Evolutionary conservation across 2,113 vertebrate genomes (phyloP).

Genomic region (Piprites chloris): DNA sequence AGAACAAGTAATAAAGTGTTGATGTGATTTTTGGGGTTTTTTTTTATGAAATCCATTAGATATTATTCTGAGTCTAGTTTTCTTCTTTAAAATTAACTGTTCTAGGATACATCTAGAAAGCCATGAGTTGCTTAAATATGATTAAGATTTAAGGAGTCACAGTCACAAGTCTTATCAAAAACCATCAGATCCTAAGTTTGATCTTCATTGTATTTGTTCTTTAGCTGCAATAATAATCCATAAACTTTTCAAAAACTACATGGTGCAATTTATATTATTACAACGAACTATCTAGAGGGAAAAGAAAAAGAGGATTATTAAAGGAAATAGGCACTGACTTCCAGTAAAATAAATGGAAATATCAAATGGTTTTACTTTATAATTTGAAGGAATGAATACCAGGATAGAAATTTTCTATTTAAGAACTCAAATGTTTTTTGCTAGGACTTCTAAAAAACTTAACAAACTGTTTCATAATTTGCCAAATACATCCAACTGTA

Average conservation of each 20-base stretch:
- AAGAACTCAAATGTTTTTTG: conserved; percentile 63
- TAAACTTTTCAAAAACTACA: conserved; percentile 3
- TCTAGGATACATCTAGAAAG: neutral
- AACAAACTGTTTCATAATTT: conserved; percentile 65
- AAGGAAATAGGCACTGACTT: neutral
- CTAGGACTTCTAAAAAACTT: conserved; percentile 54
- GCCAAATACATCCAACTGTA: conserved; percentile 63
- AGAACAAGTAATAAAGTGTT: conserved; percentile 45
- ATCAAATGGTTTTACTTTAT: conserved; percentile 56
- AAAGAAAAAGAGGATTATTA: conserved; percentile 6
- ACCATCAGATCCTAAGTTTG: neutral
- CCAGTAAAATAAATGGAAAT: conserved; percentile 30
- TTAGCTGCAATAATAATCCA: neutral
- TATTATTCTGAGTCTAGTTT: neutral
- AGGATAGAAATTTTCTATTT: conserved; percentile 52
- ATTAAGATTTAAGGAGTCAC: neutral
- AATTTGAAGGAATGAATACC: conserved; percentile 55
- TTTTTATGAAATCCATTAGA: neutral
- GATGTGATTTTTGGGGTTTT: neutral
- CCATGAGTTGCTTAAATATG: neutral
- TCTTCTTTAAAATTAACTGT: neutral
- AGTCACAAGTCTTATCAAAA: neutral
- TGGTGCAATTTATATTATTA: neutral
- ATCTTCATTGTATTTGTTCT: neutral
- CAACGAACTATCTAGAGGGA: neutral